Evolutionary conservation across 2,888 invertebrate genomes (phyloP).

Genomic region (Chironomus riparius): DNA sequence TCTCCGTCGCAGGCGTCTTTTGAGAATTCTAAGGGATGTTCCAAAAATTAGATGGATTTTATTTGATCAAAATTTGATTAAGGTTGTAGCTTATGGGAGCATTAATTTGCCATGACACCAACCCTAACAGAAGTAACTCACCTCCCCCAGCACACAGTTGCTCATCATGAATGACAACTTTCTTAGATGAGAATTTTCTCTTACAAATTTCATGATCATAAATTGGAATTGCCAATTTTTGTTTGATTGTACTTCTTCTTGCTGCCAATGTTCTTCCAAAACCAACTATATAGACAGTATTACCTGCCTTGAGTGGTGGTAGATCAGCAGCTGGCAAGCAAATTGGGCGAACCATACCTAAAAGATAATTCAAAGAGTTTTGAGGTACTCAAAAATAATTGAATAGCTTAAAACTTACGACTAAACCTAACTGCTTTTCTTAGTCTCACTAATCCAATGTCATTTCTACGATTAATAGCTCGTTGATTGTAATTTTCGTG

Average conservation of each 20-base stretch:
- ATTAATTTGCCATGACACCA: too few species aligned
- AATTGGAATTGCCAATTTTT: slow-evolving; percentile 20
- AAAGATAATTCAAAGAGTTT: neutral
- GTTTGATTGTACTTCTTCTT: slow-evolving; percentile 10
- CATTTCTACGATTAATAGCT: slow-evolving; percentile 8
- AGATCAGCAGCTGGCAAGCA: neutral
- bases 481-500: slow-evolving; percentile 17
- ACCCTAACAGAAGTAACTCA: neutral
- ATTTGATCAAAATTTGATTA: too few species aligned
- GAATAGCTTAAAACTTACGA: neutral
- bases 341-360: slow-evolving; percentile 10
- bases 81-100: neutral
- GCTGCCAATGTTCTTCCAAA: slow-evolving; percentile 19
- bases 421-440: neutral
- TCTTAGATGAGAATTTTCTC: slow-evolving; percentile 9
- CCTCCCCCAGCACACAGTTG: slow-evolving; percentile 24
- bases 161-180: neutral
- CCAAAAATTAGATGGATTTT: neutral
- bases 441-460: slow-evolving; percentile 17
- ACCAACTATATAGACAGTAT: slow-evolving; percentile 14
- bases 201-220: slow-evolving; percentile 1
- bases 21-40: neutral
- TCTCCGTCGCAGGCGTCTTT: slow-evolving; percentile 23
- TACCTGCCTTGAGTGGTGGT: neutral
- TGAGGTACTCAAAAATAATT: too few species aligned